A percentile compares a stretch with the other conserved stretches of the same genome.
Evolutionary conservation across 1,140 invertebrate genomes (phyloP).

Genomic region (Oncopodura yosiiana): DNA sequence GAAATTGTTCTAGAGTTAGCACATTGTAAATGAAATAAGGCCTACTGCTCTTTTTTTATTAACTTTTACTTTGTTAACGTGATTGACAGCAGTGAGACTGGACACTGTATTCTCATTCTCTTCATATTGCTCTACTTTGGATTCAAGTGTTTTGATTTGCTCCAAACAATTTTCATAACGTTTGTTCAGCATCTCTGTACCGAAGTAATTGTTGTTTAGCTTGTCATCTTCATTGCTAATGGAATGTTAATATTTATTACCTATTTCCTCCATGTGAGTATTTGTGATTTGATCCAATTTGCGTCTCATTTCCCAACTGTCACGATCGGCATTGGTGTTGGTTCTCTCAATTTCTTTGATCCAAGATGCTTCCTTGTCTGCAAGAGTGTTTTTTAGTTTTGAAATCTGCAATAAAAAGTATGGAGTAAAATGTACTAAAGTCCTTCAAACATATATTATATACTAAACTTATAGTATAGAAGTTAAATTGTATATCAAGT

Average conservation of each 20-base stretch:
- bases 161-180: too few relatives aligned
- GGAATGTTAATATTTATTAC: too few relatives aligned
- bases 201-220: too few relatives aligned
- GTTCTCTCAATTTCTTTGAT: conserved; percentile 47
- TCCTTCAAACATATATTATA: too few relatives aligned
- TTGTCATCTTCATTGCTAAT: too few relatives aligned
- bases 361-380: conserved; percentile 47
- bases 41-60: not conserved
- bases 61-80: conserved; percentile 5
- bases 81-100: not conserved
- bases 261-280: too few relatives aligned
- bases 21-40: not conserved
- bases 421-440: too few relatives aligned
- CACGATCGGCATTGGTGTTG: conserved; percentile 46
- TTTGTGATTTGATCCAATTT: conserved; percentile 49
- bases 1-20: conserved; percentile 7
- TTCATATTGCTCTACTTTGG: not conserved
- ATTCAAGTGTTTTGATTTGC: conserved; percentile 43
- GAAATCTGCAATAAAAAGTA: conserved; percentile 46
- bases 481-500: too few relatives aligned
- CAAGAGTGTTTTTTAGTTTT: conserved; percentile 45
- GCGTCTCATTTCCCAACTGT: conserved; percentile 46
- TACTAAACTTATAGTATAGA: too few relatives aligned
- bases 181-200: too few relatives aligned
- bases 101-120: not conserved